Evolutionary conservation across 2,888 invertebrate genomes (phyloP).

Genomic region (Mythimna lalbum): DNA sequence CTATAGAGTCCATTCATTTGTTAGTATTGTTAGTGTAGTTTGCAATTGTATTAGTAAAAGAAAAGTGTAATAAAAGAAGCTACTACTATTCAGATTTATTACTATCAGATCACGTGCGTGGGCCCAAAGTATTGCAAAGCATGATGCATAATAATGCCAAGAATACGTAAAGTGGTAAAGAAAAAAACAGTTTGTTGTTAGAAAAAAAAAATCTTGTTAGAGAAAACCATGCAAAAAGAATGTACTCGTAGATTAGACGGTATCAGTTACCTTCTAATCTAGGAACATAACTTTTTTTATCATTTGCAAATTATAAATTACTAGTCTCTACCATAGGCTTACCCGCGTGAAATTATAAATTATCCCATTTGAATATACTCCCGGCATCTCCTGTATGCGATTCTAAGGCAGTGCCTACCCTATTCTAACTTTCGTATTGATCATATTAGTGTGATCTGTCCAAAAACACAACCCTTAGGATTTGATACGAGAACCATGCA

Average conservation of each 20-base stretch:
- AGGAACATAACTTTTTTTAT: no score
- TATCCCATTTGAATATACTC: no score
- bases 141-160: not conserved
- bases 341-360: no score
- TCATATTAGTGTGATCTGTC: no score
- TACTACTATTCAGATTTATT: constrained; percentile 16
- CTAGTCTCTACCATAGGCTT: no score
- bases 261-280: no score
- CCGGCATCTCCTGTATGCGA: no score
- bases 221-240: not conserved
- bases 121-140: not conserved
- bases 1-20: constrained; percentile 46
- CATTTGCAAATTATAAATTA: no score
- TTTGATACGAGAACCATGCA: not conserved
- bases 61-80: constrained; percentile 22
- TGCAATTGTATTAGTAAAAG: constrained; percentile 26
- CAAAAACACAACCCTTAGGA: no score
- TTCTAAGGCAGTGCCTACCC: no score
- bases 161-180: not conserved
- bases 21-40: constrained; percentile 57
- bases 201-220: not conserved
- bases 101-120: not conserved
- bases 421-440: no score
- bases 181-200: not conserved
- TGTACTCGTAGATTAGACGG: no score